Conservation (phyloP, 2,888 invertebrate genomes). For the Drosophila kambysellisi region DNA sequence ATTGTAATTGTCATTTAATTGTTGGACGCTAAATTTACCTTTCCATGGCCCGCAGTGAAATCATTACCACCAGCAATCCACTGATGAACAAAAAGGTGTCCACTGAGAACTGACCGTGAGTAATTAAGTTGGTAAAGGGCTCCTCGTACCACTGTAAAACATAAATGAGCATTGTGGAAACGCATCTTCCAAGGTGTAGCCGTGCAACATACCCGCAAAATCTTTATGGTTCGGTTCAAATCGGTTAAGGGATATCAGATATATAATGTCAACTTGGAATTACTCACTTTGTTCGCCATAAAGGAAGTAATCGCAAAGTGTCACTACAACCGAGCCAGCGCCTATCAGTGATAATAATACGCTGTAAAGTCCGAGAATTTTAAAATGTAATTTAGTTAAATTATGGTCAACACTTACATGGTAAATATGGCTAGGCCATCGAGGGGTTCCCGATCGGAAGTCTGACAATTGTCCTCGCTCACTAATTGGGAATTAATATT, state of each 20-base stretch:
- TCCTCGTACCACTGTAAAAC: conserved; percentile 66
- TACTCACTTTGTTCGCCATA: conserved; percentile 38
- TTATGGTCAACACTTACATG: conserved; percentile 62
- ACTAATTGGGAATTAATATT: conserved; percentile 11
- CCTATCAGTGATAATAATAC: conserved; percentile 35
- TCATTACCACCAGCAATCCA: conserved; percentile 85
- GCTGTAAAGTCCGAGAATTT: conserved; percentile 1
- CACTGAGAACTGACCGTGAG: conserved; percentile 86
- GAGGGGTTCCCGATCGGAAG: conserved; percentile 28
- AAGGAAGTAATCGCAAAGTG: conserved; percentile 53
- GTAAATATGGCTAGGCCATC: conserved; percentile 65
- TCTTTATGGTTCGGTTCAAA: conserved; percentile 6
- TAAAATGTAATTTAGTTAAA: neutral
- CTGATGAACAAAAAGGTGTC: conserved; percentile 88
- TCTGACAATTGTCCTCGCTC: conserved; percentile 22
- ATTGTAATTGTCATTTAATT: neutral
- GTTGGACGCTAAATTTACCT: conserved; percentile 46
- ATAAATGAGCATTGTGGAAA: neutral
- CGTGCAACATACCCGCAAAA: conserved; percentile 36
- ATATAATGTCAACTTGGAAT: neutral
- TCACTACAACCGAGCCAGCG: conserved; percentile 35
- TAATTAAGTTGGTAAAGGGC: conserved; percentile 64
- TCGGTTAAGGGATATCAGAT: conserved; percentile 39
- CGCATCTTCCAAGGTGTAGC: neutral
- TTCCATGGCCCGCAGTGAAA: conserved; percentile 62